These are phyloP conservation scores for Panonychus citri DNA, from an alignment of 1,140 invertebrate genomes.

Conservation along the genomic window DNA sequence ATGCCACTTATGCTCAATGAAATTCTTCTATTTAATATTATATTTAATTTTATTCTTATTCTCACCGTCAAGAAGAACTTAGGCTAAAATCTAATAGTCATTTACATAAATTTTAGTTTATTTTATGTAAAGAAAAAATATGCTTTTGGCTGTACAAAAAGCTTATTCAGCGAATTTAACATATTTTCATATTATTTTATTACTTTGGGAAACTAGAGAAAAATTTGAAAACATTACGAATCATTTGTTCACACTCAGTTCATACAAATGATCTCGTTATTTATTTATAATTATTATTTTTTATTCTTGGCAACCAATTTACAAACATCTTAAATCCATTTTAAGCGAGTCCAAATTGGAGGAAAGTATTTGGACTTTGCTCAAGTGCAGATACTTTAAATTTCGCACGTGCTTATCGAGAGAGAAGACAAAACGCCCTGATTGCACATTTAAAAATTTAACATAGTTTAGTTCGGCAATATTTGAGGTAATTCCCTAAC, in stretches of 20 bases:
- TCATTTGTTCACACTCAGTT: background rate
- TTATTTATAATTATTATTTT: background rate
- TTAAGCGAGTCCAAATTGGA: constrained; percentile 13
- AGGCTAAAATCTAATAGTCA: constrained; percentile 85
- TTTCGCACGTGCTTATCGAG: constrained; percentile 11
- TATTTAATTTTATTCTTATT: constrained; percentile 12
- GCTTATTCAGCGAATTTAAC: constrained; percentile 44
- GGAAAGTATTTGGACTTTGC: constrained; percentile 6
- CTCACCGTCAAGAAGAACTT: constrained; percentile 73
- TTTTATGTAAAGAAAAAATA: constrained; percentile 80
- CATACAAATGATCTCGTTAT: background rate
- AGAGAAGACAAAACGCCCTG: constrained; percentile 3
- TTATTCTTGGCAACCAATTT: constrained; percentile 8
- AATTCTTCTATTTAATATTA: background rate
- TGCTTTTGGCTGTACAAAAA: constrained; percentile 87
- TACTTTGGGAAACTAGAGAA: too few species aligned
- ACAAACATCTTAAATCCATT: constrained; percentile 15
- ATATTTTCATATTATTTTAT: too few species aligned
- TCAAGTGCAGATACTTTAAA: constrained; percentile 9
- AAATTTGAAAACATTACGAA: too few species aligned
- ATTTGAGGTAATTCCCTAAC: constrained; percentile 48
- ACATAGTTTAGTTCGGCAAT: constrained; percentile 30
- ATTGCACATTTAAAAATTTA: background rate
- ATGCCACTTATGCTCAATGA: constrained; percentile 22
- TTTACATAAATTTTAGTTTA: constrained; percentile 91